Base-by-base conservation (phyloP, 2,888 invertebrate genomes). In the Coenonympha arcania region DNA sequence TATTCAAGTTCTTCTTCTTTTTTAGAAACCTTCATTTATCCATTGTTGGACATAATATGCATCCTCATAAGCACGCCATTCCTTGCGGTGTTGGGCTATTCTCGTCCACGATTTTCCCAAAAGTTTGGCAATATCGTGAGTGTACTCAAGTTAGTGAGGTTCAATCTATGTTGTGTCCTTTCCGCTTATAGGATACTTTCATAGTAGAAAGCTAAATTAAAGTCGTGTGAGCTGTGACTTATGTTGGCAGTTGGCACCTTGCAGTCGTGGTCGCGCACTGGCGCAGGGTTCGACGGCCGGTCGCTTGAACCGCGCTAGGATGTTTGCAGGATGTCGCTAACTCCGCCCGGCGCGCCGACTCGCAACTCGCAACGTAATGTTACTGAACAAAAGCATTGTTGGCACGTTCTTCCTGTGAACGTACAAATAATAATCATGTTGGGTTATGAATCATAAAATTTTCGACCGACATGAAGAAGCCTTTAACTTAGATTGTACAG, bases 231-330 rank as follows among this genome's bases (percentile, higher is more conserved):
- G 8, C 24, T 13, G 31, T 16, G 16, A 9, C 4, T 33, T 13
- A 41, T n/a, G 20, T 18, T 19, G 62, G 57, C 22, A 45, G 39
- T n/a, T n/a, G n/a, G n/a, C n/a, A n/a, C n/a, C n/a, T n/a, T n/a
- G n/a, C n/a, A n/a, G n/a, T n/a, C n/a, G n/a, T 22, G 54, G 44
- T 63, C 48, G 61, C 66, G 68, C 73, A n/a, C n/a, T n/a, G n/a
- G n/a, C n/a, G n/a, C 63, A 59, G 80, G 69, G 84, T 81, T 84
- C 84, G 84, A 77, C 60, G 84, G 58, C 83, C 84, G 81, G 70
- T 66, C 73, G 71, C 62, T 58, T 63, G 61, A 56, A 64, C 73
- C 11, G 15, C 24, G 22, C 39, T 74, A 79, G 76, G 77, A 78
- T 70, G 74, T 65, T 67, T 69, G 69, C 79, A 82, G 83, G 83